Percentiles rank a stretch among this genome's conserved stretches.
Evolutionary conservation across 2,113 vertebrate genomes (phyloP).

Genomic region (Nanorana parkeri): DNA sequence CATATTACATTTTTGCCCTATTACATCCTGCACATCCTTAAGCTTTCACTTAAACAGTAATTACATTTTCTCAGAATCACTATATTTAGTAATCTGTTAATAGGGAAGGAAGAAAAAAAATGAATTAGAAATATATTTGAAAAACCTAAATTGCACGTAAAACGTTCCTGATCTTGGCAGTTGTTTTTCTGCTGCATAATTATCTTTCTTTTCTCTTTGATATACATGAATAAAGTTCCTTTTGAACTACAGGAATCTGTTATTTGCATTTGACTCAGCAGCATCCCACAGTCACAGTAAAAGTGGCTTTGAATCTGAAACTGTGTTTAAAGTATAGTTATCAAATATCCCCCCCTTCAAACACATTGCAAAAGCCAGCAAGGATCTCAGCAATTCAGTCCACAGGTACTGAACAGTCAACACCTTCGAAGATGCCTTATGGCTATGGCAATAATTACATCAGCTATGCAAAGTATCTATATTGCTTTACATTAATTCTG

Average conservation of each 20-base stretch:
- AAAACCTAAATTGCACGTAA: constrained; percentile 22
- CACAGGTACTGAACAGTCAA: constrained; percentile 21
- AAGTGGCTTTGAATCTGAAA: constrained; percentile 49
- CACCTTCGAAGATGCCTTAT: neutral
- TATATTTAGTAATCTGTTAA: constrained; percentile 36
- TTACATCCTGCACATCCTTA: neutral
- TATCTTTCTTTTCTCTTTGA: constrained; percentile 50
- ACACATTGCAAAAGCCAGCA: constrained; percentile 42
- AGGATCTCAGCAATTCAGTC: constrained; percentile 4
- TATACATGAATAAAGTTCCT: constrained; percentile 51
- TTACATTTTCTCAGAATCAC: neutral
- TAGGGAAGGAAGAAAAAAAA: neutral
- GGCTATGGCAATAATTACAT: constrained; percentile 10
- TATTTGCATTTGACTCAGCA: constrained; percentile 41
- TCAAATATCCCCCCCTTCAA: constrained; percentile 43
- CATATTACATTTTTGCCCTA: neutral
- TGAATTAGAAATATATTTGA: constrained; percentile 13
- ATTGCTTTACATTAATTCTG: too few species aligned
- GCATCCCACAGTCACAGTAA: constrained; percentile 47
- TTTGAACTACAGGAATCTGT: constrained; percentile 43
- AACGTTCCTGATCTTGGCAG: constrained; percentile 29
- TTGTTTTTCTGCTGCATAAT: constrained; percentile 33
- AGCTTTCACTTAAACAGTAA: neutral
- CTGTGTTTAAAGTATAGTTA: constrained; percentile 46
- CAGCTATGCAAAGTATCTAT: too few species aligned